Conservation (phyloP, 2,888 invertebrate species). For the Minunthozetes semirufus region DNA sequence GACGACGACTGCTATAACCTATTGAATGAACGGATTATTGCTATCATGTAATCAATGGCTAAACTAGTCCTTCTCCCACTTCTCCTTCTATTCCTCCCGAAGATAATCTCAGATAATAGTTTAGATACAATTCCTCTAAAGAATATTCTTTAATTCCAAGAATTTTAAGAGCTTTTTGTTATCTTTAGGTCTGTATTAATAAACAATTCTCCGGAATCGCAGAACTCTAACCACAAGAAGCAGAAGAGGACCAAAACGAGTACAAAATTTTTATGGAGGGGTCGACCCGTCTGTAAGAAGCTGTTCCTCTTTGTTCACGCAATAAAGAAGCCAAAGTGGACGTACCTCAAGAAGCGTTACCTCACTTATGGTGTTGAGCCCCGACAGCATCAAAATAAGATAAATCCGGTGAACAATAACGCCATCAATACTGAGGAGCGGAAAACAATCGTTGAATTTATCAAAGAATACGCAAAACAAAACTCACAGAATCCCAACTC, state of each 20-base stretch:
- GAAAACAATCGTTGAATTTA: not conserved
- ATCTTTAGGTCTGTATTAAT: constrained; percentile 1
- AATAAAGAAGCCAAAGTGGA: constrained; percentile 13
- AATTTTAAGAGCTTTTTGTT: not conserved
- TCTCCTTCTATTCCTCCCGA: not conserved
- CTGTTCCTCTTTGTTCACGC: constrained; percentile 1
- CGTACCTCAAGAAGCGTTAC: constrained; percentile 6
- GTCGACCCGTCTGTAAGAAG: constrained; percentile 7
- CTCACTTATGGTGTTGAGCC: not conserved
- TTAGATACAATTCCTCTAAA: too few species aligned
- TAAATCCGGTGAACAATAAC: constrained; percentile 5
- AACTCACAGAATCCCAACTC: not conserved
- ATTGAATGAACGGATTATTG: not conserved
- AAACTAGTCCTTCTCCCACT: not conserved
- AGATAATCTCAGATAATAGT: too few species aligned
- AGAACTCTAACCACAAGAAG: not conserved
- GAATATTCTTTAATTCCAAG: too few species aligned
- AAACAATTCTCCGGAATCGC: not conserved
- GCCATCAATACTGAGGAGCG: constrained; percentile 20
- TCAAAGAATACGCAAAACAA: not conserved
- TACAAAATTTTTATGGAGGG: not conserved
- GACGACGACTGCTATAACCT: constrained; percentile 21
- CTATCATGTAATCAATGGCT: not conserved
- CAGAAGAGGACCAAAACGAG: not conserved
- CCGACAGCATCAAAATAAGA: constrained; percentile 18